phyloP scores from a whole-genome alignment of 2,797 vertebrate genomes.

The Peromyscus aztecus region DNA sequence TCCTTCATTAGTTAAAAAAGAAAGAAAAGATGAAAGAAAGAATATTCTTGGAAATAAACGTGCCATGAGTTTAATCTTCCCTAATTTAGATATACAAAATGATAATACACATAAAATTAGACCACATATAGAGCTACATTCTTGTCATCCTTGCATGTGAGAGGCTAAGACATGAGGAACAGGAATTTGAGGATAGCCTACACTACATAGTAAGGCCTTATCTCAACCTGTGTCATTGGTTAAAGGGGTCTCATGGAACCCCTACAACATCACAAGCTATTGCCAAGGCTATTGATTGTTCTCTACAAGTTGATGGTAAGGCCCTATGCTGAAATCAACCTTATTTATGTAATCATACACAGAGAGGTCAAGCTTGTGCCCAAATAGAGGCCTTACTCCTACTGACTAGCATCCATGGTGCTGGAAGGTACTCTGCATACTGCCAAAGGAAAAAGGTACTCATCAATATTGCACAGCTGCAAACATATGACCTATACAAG shows the following conservation, averaged over 20 bases:
- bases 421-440: neutral
- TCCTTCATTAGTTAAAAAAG: neutral
- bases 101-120: neutral
- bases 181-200: neutral
- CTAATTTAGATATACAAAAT: neutral
- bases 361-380: neutral
- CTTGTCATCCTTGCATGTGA: neutral
- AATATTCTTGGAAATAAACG: neutral
- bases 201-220: neutral
- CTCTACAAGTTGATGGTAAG: neutral
- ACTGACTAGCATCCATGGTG: neutral
- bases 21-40: neutral
- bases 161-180: neutral
- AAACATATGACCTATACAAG: neutral
- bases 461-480: neutral
- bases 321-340: neutral
- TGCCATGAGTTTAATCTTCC: neutral
- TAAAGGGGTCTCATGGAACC: neutral
- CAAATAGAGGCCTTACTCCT: neutral
- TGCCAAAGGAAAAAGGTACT: neutral
- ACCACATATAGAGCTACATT: neutral
- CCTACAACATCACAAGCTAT: neutral
- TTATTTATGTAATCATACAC: neutral
- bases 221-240: neutral
- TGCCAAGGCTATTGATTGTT: neutral